Evolutionary conservation across 2,113 vertebrate species (phyloP), one percentile per base, ranked within the genome.

Genomic region (Casuarius casuarius): DNA sequence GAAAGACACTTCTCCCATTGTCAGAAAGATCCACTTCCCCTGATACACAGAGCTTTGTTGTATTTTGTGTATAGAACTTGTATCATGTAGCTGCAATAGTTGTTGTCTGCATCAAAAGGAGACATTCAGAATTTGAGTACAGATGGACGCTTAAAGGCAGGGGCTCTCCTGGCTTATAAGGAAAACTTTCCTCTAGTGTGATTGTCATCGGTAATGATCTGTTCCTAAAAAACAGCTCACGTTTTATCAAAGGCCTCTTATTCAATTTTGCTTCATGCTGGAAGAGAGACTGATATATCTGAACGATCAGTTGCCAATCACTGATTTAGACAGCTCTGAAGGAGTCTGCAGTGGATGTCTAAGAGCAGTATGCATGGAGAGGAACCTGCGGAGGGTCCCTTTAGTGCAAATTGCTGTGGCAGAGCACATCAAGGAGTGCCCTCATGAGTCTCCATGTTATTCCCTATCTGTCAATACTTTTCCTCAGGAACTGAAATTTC

Each of bases 81-180:
- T 25, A 1, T 40, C 19, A 7, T 15, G 35, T 2, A 38, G 68
- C 42, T 49, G 19, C 79, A 35, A 21, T 10, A 66, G 46, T 5
- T 1, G 0, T 48, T 13, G 19, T 44, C 52, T 75, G 15, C 35
- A 26, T 38, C 49, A 10, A 9, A 33, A 52, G 46, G 48, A 51
- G 66, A 44, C 31, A 44, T 5, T 22, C 25, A 19, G 35, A n/a
- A 7, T 25, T 5, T 5, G 19, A 7, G 12, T 1, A 31, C 1
- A 12, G 62, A 11, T 14, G 46, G 26, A 6, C 22, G 42, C 51
- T 49, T 3, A 49, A 44, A 61, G 2, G 66, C 51, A 3, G 12
- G 12, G n/a, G 11, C 14, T 46, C 46, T 38, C 31, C 22, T 59
- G 42, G 16, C 21, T 70, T 14, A 5, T 12, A 59, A 35, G 76